Evolutionary conservation across 37 sponge, comb jelly and placozoan species (phyloP), one percentile per base, ranked within the genome.

Genomic region (Aphrocallistes beatrix): DNA sequence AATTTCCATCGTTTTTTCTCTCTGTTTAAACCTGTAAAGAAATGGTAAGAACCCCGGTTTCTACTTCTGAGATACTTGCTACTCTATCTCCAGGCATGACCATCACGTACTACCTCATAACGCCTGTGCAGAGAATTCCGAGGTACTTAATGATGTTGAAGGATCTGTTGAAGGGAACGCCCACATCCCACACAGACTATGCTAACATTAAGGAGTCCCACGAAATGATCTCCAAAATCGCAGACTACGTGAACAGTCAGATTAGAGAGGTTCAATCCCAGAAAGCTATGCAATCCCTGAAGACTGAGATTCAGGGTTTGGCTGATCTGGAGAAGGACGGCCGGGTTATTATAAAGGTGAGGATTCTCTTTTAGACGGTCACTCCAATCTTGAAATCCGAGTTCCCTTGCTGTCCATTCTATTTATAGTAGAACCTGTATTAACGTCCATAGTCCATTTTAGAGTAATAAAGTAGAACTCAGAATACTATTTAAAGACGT

Each of bases 51-150:
- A n/a, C n/a, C n/a, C n/a, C n/a, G n/a, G 50, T 48, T 17, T 48
- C 50, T 48, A 21, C 21, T 17, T 48, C 21, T 48, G 50, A 23
- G 50, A 23, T 21, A 23, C 21, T 48, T 17, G 17, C n/a, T n/a
- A n/a, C n/a, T n/a, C n/a, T n/a, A n/a, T 38, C 37, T 36, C 39
- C 84, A 3, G 94, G 97, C 3, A 83, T 96, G 23, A 87, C 88
- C 17, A 86, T 94, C 13, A 84, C 89, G 9, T 84, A 89, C 51
- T 96, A 92, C 82, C 91, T 96, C 81, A 91, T 96, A 81, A 91
- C 93, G 1, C 97, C 97, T 1, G 92, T 96, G 0, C 97, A 96
- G 86, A 90, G 97, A 81, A 92, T 96, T 1, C 92, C 97, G 1
- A 51, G 94, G 36, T 96, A 96, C 86, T 88, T 90, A 10, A 82